Base-by-base conservation (phyloP, 2,797 vertebrate species). In the Microctenopoma stevenorrisi region DNA sequence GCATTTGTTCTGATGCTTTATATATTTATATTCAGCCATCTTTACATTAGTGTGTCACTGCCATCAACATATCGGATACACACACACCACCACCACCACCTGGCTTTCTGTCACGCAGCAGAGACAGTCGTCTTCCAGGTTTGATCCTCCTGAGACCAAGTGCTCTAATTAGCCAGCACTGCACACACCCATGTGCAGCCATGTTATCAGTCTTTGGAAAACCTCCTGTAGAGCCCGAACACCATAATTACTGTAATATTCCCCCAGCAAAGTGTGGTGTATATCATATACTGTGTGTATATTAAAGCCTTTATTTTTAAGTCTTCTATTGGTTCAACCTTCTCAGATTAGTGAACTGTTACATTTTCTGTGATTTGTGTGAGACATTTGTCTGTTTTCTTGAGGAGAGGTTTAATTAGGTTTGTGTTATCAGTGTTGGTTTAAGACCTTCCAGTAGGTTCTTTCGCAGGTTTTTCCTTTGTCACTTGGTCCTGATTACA, bases 141-240 rank as follows among this genome's bases (percentile, higher is more conserved):
- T 78, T 88, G 83, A 88, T 85, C 85, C 88, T 81, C 83, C 78
- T 74, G 86, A 79, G 83, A 82, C 83, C 79, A 79, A 88, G 72
- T 82, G 81, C 80, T 87, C 82, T 86, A 83, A 90, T 87, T 90
- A 90, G 79, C 25, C 49, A 72, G 47, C 61, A 9, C 5, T 46
- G 48, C 55, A 66, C 73, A 64, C 68, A 54, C 69, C 60, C 61
- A 57, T 28, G 18, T n/a, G 48, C 35, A 72, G 63, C 52, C 56
- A 26, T 72, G 68, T 47, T 72, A 68, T 33, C 70, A 59, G 62
- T 82, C 56, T 44, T 47, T 67, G 78, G 51, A 65, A 79, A 78
- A 55, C 64, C 74, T 86, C 71, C 54, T 65, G 77, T 50, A 37
- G 58, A 26, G 49, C 57, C 62, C 43, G 5, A 61, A 58, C 47